Evolutionary conservation across 2,113 vertebrate species (phyloP), one percentile per base, ranked within the genome.

Genomic region (Clarias gariepinus): DNA sequence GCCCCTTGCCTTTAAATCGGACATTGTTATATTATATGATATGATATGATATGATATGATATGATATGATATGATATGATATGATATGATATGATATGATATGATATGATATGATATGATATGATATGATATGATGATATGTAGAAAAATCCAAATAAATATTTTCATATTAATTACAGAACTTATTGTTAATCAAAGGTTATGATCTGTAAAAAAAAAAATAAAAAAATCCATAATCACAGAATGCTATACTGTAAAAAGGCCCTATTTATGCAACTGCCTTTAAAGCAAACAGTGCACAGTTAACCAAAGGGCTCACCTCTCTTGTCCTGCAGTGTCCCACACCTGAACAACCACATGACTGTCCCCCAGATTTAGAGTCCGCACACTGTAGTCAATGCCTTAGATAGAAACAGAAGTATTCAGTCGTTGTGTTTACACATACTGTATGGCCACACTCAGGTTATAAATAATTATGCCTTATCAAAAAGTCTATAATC

Each of bases 291-390:
- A 84, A 25, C 16, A 28, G 76, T n/a, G 41, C 5, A n/a, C 7
- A 77, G 19, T 13, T 78, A 64, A 23, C n/a, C 7, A 68, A 84
- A 6, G 30, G 18, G 8, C 90, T 89, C 60, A 94, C 97, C 96
- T 95, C 91, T 99, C 98, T 91, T 98, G 97, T 23, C 97, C 98
- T 3, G 97, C 97, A 0, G 97, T 98, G 93, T 98, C 97, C 97
- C 98, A 99, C 25, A 99, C 94, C 90, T 99, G 97, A 90, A 99
- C 93, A 0, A 95, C 96, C 55, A 98, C 92, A 85, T 92, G 94
- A 21, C 93, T 94, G 55, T 92, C 94, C 61, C 96, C 97, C 88
- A 98, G 93, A 0, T 87, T 93, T 74, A 98, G 87, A 0, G 95
- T 98, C 92, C 96, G 97, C 91, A 99, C 97, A 3, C 90, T 96